Conservation (phyloP, 2,113 vertebrate species). For the Rhineura floridana region DNA sequence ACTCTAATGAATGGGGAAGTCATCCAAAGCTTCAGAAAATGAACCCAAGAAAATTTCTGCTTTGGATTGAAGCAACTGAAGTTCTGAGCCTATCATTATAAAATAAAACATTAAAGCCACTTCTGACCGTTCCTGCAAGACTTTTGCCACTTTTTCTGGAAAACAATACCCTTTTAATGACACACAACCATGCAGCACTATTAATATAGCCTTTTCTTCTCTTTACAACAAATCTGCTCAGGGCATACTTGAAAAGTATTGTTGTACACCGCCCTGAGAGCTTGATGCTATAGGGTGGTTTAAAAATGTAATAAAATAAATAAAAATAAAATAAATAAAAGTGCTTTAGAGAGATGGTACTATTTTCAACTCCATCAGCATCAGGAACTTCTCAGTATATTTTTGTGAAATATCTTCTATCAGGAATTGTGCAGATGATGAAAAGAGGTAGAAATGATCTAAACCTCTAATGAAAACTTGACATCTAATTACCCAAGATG, state of each 20-base stretch:
- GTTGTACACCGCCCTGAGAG: too few relatives aligned
- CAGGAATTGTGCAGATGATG: slow-evolving; percentile 12
- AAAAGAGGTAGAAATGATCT: slow-evolving; percentile 49
- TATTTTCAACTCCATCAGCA: background rate
- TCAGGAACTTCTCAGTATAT: slow-evolving; percentile 33
- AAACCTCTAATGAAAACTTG: slow-evolving; percentile 47
- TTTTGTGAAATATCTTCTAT: slow-evolving; percentile 42
- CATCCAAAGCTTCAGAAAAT: too few relatives aligned
- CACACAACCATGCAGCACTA: background rate
- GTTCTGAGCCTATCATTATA: background rate
- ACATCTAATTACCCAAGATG: slow-evolving; percentile 58
- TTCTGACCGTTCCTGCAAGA: background rate
- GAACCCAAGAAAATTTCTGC: too few relatives aligned
- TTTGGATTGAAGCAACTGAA: too few relatives aligned
- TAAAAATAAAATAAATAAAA: too few relatives aligned
- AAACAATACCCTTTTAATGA: background rate
- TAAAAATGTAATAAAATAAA: too few relatives aligned
- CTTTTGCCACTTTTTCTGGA: background rate
- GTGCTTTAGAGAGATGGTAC: slow-evolving; percentile 18
- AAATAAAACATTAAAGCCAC: slow-evolving; percentile 13
- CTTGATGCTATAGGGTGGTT: too few relatives aligned
- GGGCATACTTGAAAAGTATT: slow-evolving; percentile 39
- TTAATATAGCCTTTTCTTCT: background rate
- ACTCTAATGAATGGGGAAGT: too few relatives aligned
- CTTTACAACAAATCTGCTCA: background rate